Evolutionary conservation across 2,888 invertebrate species (phyloP), one percentile per base, ranked within the genome.

Genomic region (Drosophila nr. medialis): DNA sequence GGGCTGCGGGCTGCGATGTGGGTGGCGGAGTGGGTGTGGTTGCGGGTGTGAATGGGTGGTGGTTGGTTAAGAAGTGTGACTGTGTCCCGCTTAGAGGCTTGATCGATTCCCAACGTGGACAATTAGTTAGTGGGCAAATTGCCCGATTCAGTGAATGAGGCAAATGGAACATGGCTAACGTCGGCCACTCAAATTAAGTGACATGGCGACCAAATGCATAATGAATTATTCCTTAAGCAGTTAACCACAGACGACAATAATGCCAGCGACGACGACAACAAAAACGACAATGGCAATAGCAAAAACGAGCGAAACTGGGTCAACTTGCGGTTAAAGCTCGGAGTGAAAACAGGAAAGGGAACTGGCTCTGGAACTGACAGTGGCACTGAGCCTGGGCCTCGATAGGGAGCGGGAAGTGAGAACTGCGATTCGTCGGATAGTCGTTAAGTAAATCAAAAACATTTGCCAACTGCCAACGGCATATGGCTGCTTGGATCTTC

Each of bases 171-270:
- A 55, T 59, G 45, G 48, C 32, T 21, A 53, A 38, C 40, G 72
- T 60, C 55, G 68, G 75, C 73, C 82, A 89, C 90, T 82, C 81
- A 86, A 85, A 90, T 86, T 75, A 90, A 86, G 83, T 81, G 86
- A 90, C 86, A 90, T 64, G 79, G 72, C 77, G 68, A 71, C 75
- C 83, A 86, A 81, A 86, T 86, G 79, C 74, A 79, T 88, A 86
- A 90, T 90, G 89, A 88, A 90, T 88, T 83, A 86, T 90, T 90
- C 72, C 83, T 80, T 86, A 88, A 90, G 86, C 90, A 76, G 83
- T 90, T 88, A 79, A 88, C 83, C 73, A 61, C 82, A 79, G 77
- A 73, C 68, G 65, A 42, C 55, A 50, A 36, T 48, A 56, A 51
- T 29, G 45, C 59, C 67, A 51, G 15, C 51, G 54, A 27, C 38